Evolutionary conservation across 2,888 invertebrate genomes (phyloP).

Genomic region (Girardia tigrina): DNA sequence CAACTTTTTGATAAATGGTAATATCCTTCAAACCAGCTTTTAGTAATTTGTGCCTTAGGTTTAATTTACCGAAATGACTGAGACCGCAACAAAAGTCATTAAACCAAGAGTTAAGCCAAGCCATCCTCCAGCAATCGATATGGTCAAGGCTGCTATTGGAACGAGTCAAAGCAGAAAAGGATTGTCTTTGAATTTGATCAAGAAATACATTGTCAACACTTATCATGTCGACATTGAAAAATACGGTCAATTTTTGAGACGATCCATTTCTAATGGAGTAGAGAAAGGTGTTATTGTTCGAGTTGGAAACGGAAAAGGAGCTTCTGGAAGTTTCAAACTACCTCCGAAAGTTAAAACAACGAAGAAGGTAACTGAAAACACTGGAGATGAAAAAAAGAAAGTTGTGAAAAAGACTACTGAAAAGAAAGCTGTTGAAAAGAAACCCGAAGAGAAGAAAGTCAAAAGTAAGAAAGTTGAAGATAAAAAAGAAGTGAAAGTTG

Average conservation of each 20-base stretch:
- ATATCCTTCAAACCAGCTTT: too few species aligned
- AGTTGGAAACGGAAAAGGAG: constrained; percentile 43
- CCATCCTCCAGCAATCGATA: constrained; percentile 54
- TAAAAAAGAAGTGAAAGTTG: constrained; percentile 37
- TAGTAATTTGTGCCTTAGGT: too few species aligned
- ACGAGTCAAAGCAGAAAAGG: constrained; percentile 53
- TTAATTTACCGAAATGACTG: too few species aligned
- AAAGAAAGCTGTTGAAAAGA: not conserved
- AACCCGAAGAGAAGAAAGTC: not conserved
- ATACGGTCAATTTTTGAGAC: constrained; percentile 56
- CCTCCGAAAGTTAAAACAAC: constrained; percentile 33
- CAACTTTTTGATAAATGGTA: too few species aligned
- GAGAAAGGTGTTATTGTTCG: constrained; percentile 44
- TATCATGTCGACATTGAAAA: constrained; percentile 58
- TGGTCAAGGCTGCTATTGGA: constrained; percentile 55
- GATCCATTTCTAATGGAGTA: constrained; percentile 56
- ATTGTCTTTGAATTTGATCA: constrained; percentile 56
- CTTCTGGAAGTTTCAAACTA: constrained; percentile 41
- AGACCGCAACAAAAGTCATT: not conserved
- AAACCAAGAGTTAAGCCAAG: constrained; percentile 40
- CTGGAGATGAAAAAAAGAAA: constrained; percentile 36
- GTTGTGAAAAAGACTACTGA: constrained; percentile 33
- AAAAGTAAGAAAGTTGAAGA: constrained; percentile 27
- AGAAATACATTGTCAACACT: constrained; percentile 57
- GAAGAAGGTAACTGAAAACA: constrained; percentile 37